phyloP scores from a whole-genome alignment of 2,888 invertebrate genomes.

The Pristionchus fissidentatus region DNA sequence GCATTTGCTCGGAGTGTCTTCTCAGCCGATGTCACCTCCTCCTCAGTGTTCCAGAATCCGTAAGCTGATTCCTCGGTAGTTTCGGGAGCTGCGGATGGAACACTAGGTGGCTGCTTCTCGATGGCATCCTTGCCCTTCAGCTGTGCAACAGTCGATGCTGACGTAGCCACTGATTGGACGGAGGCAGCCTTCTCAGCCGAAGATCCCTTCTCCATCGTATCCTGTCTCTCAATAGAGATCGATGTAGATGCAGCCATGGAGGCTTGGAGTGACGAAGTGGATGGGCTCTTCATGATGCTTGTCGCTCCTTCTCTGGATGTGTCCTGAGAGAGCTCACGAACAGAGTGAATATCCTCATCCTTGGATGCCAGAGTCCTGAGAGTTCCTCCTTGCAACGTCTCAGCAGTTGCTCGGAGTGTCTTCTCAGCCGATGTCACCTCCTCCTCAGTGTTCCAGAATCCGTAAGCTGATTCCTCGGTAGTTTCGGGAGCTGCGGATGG shows the following conservation, averaged over 20 bases:
- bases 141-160: too few relatives aligned
- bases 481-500: too few relatives aligned
- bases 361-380: not conserved
- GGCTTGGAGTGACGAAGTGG: not conserved
- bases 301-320: not conserved
- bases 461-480: constrained; percentile 50
- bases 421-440: not conserved
- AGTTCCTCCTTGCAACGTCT: not conserved
- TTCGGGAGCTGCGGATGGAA: not conserved
- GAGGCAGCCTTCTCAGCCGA: too few relatives aligned
- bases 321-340: not conserved
- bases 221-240: too few relatives aligned
- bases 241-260: not conserved
- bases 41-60: constrained; percentile 55
- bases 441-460: constrained; percentile 55
- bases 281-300: not conserved
- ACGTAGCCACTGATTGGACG: not conserved
- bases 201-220: too few relatives aligned
- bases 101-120: not conserved
- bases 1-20: constrained; percentile 26
- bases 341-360: not conserved
- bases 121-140: too few relatives aligned
- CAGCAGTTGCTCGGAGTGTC: not conserved
- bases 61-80: constrained; percentile 50
- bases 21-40: constrained; percentile 48